These are phyloP conservation scores for Chrosomus eos DNA, from an alignment of 2,797 vertebrate genomes.

Conservation along the genomic window DNA sequence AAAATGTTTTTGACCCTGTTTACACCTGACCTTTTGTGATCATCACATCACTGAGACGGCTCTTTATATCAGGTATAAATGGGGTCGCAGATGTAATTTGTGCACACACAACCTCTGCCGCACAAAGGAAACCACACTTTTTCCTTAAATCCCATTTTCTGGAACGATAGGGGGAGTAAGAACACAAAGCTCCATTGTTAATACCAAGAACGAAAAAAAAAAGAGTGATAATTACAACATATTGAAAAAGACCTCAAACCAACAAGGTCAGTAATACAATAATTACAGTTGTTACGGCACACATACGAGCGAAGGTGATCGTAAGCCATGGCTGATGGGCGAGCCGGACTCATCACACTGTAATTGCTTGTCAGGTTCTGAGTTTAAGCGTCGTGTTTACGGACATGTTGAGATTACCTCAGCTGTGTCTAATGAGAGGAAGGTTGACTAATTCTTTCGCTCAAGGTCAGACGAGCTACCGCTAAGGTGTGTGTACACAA, in stretches of 20 bases:
- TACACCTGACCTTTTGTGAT: background rate
- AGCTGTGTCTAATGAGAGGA: constrained; percentile 20
- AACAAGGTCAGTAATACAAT: constrained; percentile 43
- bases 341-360: constrained; percentile 6
- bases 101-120: background rate
- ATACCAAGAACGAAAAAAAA: background rate
- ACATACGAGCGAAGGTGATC: constrained; percentile 19
- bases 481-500: constrained; percentile 19
- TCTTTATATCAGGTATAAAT: background rate
- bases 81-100: background rate
- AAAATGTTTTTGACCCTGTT: background rate
- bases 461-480: constrained; percentile 30
- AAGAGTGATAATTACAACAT: constrained; percentile 37
- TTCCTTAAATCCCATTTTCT: background rate
- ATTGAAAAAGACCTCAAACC: constrained; percentile 44
- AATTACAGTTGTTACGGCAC: constrained; percentile 43
- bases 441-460: constrained; percentile 49
- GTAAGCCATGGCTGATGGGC: constrained; percentile 3
- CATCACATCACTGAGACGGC: background rate
- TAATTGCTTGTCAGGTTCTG: constrained; percentile 55
- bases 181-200: background rate
- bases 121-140: background rate
- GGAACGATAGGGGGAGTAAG: constrained; percentile 18
- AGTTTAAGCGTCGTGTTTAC: constrained; percentile 16
- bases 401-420: constrained; percentile 21